phyloP scores from a whole-genome alignment of 2,797 vertebrate species.

The Myotis myotis region DNA sequence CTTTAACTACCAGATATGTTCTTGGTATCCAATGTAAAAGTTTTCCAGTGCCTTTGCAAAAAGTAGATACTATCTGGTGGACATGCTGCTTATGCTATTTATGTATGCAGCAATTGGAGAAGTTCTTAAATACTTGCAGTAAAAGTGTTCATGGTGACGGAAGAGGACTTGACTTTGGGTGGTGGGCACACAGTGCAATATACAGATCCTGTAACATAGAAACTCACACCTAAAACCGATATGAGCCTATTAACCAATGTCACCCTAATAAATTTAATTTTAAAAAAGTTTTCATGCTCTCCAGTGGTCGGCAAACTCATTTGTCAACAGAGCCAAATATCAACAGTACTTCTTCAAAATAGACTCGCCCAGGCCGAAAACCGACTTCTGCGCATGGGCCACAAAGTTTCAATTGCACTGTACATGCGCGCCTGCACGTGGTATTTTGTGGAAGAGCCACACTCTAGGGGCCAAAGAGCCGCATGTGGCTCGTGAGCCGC shows the following conservation, averaged over 20 bases:
- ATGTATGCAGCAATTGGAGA: conserved; percentile 35
- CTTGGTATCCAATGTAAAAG: not conserved
- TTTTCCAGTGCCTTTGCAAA: conserved; percentile 26
- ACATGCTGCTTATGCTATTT: not conserved
- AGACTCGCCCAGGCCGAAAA: no score
- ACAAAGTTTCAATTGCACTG: no score
- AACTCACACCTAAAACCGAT: not conserved
- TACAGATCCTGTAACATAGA: not conserved
- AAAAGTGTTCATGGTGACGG: conserved; percentile 3
- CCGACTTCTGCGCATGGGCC: no score
- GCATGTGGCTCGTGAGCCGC: no score
- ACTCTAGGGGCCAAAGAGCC: no score
- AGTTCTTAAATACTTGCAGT: conserved; percentile 24
- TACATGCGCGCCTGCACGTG: no score
- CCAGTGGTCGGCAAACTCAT: no score
- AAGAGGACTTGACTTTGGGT: not conserved
- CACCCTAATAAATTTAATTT: not conserved
- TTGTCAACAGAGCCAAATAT: no score
- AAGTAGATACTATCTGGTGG: not conserved
- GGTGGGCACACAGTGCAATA: not conserved
- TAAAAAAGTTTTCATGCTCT: not conserved
- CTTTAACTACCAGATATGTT: not conserved
- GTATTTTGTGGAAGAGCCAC: no score
- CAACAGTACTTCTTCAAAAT: no score
- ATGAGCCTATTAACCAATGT: not conserved